phyloP scores from a whole-genome alignment of 2,888 invertebrate genomes.

The Mesorhabditis spiculigera region DNA sequence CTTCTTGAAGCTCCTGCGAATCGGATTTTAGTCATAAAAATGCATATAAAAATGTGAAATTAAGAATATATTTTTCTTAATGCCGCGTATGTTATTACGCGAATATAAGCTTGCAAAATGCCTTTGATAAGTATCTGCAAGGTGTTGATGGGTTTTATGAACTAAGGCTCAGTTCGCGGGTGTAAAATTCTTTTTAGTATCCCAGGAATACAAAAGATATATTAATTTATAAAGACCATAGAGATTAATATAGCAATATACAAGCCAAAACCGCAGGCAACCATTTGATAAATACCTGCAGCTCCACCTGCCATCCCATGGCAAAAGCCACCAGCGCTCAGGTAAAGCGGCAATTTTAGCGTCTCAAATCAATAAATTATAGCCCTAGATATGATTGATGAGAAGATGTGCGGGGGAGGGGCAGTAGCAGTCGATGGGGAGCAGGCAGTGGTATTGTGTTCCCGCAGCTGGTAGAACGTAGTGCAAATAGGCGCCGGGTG shows the following conservation, averaged over 20 bases:
- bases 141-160: no score
- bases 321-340: not conserved
- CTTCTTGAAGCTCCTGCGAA: not conserved
- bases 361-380: not conserved
- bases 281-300: not conserved
- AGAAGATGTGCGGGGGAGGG: not conserved
- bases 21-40: no score
- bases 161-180: no score
- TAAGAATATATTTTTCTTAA: no score
- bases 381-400: not conserved
- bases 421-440: not conserved
- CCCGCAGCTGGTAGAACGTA: not conserved
- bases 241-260: not conserved
- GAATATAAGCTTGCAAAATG: no score
- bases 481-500: conserved; percentile 12
- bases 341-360: not conserved
- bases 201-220: no score
- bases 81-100: no score
- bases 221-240: no score
- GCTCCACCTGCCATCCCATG: conserved; percentile 2
- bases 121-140: no score
- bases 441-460: not conserved
- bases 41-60: no score
- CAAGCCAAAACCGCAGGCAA: not conserved
- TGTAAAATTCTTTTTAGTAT: no score